Evolutionary conservation across 2,113 vertebrate species (phyloP).

Genomic region (Bos indicus): DNA sequence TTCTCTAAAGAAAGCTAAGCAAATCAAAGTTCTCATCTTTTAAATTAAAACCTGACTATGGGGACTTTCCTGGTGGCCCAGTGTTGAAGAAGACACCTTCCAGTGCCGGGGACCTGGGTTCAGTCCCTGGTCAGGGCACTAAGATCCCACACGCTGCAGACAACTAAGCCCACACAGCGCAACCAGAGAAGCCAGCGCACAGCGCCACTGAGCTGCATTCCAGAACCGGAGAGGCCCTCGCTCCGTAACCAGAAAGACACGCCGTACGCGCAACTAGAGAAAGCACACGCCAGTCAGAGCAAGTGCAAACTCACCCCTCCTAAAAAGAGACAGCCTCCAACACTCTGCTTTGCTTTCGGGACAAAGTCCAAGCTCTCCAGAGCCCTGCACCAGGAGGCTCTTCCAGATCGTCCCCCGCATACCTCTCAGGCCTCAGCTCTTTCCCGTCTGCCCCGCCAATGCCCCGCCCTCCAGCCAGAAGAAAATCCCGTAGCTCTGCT

Average conservation of each 20-base stretch:
- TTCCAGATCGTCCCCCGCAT: not conserved
- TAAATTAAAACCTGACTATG: not conserved
- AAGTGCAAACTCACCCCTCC: not conserved
- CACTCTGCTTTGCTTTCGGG: not conserved
- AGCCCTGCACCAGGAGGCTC: not conserved
- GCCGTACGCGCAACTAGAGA: not conserved
- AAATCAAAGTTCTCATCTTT: not conserved
- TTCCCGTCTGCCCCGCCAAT: constrained; percentile 52
- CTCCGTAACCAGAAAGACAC: not conserved
- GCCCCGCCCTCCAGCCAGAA: constrained; percentile 14
- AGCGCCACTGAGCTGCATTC: not conserved
- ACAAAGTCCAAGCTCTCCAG: constrained; percentile 20
- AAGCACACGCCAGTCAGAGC: accelerated
- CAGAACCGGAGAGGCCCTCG: not conserved
- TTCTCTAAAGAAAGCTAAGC: not conserved
- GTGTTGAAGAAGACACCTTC: not conserved
- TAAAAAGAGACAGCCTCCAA: not conserved
- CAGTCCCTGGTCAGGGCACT: not conserved
- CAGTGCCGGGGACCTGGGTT: not conserved
- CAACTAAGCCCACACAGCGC: not conserved
- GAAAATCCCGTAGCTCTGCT: not conserved
- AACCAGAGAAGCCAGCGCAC: not conserved
- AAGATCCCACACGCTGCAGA: not conserved
- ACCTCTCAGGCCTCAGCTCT: constrained; percentile 33
- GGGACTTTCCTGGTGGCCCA: not conserved